Evolutionary conservation across 2,888 invertebrate genomes (phyloP).

Genomic region (Xylocampa areola): DNA sequence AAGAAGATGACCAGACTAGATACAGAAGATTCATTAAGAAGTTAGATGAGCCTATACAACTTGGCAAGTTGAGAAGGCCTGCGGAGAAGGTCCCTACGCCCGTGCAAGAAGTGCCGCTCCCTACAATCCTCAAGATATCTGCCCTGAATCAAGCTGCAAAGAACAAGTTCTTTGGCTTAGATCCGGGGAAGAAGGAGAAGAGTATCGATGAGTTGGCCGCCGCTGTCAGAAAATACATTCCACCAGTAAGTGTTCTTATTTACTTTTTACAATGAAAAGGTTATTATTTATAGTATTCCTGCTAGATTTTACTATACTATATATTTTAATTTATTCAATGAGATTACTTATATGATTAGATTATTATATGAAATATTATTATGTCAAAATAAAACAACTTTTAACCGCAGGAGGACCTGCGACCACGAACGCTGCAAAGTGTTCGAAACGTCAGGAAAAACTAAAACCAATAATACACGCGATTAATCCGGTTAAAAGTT

Average conservation of each 20-base stretch:
- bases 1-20: constrained; percentile 75
- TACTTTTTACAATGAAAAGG: too few relatives aligned
- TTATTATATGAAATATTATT: too few relatives aligned
- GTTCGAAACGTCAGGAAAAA: too few relatives aligned
- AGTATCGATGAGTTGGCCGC: constrained; percentile 82
- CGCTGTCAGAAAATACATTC: constrained; percentile 85
- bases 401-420: too few relatives aligned
- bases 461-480: too few relatives aligned
- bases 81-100: constrained; percentile 69
- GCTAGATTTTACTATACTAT: too few relatives aligned
- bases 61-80: constrained; percentile 80
- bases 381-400: too few relatives aligned
- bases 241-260: constrained; percentile 80
- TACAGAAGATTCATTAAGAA: constrained; percentile 77
- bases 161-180: constrained; percentile 85
- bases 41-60: constrained; percentile 79
- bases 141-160: constrained; percentile 82
- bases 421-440: too few relatives aligned
- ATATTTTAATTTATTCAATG: too few relatives aligned
- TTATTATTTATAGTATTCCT: too few relatives aligned
- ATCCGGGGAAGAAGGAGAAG: constrained; percentile 77
- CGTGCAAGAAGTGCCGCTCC: constrained; percentile 70
- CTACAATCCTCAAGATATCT: constrained; percentile 79
- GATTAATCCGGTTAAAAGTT: too few relatives aligned
- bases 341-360: too few relatives aligned